phyloP scores from a whole-genome alignment of 2,888 invertebrate genomes.

The Yponomeuta malinellus region DNA sequence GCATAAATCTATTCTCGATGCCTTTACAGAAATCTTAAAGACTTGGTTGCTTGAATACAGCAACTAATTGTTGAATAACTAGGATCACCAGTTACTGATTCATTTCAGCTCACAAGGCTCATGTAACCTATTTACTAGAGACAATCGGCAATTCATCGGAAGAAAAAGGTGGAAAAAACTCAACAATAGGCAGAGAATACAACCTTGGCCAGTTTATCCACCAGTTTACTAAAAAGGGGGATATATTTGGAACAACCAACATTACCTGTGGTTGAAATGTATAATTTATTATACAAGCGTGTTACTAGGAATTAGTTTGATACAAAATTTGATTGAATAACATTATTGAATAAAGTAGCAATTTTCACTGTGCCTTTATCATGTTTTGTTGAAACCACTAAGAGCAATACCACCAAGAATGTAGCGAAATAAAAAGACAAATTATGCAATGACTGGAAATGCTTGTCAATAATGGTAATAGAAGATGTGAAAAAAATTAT shows the following conservation, averaged over 20 bases:
- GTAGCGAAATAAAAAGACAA: not conserved
- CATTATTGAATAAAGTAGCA: no score
- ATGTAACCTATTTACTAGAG: conserved; percentile 20
- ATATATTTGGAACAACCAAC: conserved; percentile 4
- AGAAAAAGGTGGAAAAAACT: conserved; percentile 17
- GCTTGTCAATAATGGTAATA: not conserved
- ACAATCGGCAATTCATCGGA: conserved; percentile 21
- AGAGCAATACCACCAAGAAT: not conserved
- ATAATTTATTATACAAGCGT: not conserved
- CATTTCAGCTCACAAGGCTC: conserved; percentile 18
- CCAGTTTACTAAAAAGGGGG: conserved; percentile 8
- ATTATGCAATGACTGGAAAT: not conserved
- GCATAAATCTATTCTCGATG: conserved; percentile 12
- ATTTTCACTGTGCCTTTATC: no score
- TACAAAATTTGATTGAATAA: no score
- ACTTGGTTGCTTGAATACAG: not conserved
- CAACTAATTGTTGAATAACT: not conserved
- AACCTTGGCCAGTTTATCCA: conserved; percentile 11
- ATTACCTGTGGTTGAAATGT: not conserved
- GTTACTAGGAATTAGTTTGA: no score
- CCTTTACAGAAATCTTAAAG: not conserved
- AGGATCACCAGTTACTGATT: conserved; percentile 3
- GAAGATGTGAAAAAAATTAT: not conserved
- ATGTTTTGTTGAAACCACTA: no score
- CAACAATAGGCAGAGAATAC: conserved; percentile 19